These are phyloP conservation scores for Mus minutoides DNA, from an alignment of 2,797 vertebrate species.

Conservation along the genomic window DNA sequence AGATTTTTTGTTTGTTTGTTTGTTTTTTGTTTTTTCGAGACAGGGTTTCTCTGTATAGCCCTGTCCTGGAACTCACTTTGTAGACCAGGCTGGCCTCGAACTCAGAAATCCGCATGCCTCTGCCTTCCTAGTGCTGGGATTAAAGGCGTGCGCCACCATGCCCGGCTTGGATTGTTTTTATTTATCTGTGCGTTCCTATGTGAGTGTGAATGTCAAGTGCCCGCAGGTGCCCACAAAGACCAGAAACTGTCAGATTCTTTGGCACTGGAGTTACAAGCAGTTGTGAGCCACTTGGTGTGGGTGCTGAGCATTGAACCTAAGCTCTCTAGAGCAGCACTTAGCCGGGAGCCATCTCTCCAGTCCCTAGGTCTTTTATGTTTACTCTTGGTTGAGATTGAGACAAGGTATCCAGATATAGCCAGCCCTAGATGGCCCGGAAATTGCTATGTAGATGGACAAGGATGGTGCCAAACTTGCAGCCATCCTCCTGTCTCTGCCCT, in stretches of 20 bases:
- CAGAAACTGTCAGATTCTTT: not conserved
- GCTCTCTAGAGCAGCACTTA: not conserved
- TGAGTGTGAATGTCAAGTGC: not conserved
- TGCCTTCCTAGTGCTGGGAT: too few relatives aligned
- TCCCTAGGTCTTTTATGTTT: not conserved
- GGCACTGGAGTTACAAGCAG: not conserved
- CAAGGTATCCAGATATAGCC: not conserved
- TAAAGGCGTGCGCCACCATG: too few relatives aligned
- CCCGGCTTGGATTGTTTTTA: too few relatives aligned
- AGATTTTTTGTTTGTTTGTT: too few relatives aligned
- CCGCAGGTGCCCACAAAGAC: not conserved
- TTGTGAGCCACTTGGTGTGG: not conserved
- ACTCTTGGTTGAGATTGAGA: not conserved
- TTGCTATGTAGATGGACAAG: not conserved
- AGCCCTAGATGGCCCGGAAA: not conserved
- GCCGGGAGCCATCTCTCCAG: not conserved
- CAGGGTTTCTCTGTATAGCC: too few relatives aligned
- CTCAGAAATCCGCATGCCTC: too few relatives aligned
- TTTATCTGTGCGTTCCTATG: not conserved
- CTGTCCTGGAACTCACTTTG: too few relatives aligned
- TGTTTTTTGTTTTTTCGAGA: too few relatives aligned
- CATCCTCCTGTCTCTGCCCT: not conserved
- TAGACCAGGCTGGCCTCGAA: too few relatives aligned
- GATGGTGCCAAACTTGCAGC: not conserved
- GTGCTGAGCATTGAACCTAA: not conserved